Evolutionary conservation across 53 echinoderm and acorn worm species (phyloP).

Genomic region (Zoroaster sp.): DNA sequence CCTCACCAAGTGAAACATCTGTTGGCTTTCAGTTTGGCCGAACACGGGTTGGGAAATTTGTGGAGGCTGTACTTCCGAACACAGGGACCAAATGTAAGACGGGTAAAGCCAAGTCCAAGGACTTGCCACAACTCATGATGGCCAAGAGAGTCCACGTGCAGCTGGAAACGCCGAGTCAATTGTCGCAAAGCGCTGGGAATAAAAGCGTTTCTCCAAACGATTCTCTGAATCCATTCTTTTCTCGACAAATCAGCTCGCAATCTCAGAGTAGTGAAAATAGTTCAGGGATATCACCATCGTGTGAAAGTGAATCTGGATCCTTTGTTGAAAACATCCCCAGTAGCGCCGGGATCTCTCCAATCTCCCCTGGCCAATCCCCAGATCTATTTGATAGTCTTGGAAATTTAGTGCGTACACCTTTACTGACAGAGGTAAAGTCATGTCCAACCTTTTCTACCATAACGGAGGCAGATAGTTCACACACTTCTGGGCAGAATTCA

Average conservation of each 20-base stretch:
- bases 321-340: conserved; percentile 70
- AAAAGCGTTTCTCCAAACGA: conserved; percentile 20
- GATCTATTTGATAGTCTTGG: conserved; percentile 39
- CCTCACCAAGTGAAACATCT: conserved; percentile 70
- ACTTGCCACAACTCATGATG: conserved; percentile 56
- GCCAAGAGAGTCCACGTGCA: conserved; percentile 10
- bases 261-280: conserved; percentile 87
- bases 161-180: conserved; percentile 6
- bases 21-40: conserved; percentile 80
- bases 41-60: conserved; percentile 58
- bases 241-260: conserved; percentile 84
- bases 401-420: conserved; percentile 16
- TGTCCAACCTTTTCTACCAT: conserved; percentile 33
- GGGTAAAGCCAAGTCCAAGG: conserved; percentile 56
- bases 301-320: conserved; percentile 69
- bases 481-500: neutral
- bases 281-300: conserved; percentile 77
- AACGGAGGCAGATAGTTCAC: conserved; percentile 18
- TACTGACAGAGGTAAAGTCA: conserved; percentile 23
- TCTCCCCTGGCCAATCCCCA: conserved; percentile 48
- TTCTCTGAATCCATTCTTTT: conserved; percentile 64
- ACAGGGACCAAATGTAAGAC: conserved; percentile 55
- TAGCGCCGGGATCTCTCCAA: conserved; percentile 88
- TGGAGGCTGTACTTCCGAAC: conserved; percentile 46
- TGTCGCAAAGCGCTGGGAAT: neutral